These are phyloP conservation scores for Cyphomyrus discorhynchus DNA, from an alignment of 2,113 vertebrate genomes.

Conservation along the genomic window DNA sequence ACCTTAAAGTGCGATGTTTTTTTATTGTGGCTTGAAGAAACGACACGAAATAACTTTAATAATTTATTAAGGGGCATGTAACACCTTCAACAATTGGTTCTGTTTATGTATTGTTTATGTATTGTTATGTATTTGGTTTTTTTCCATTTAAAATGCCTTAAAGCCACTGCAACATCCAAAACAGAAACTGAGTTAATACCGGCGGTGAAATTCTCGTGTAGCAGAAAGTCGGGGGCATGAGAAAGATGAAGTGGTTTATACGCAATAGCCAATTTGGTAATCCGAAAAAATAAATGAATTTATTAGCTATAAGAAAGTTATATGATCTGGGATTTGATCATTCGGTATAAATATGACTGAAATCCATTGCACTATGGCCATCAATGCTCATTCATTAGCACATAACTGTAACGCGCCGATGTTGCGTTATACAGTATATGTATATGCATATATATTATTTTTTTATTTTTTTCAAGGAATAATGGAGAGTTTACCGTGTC, in stretches of 20 bases:
- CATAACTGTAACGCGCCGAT: not conserved
- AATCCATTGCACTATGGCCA: not conserved
- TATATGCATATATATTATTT: not conserved
- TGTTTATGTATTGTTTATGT: not conserved
- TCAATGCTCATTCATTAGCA: not conserved
- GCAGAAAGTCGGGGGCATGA: not conserved
- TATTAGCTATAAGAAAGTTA: not conserved
- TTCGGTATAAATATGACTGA: not conserved
- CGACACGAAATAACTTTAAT: not conserved
- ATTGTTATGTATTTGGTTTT: not conserved
- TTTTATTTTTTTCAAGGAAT: not conserved
- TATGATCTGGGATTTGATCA: not conserved
- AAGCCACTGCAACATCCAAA: not conserved
- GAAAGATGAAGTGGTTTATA: not conserved
- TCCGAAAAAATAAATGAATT: not conserved
- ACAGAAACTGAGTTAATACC: not conserved
- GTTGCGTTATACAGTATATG: not conserved
- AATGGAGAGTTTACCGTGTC: not conserved
- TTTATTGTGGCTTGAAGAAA: not conserved
- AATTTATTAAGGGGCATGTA: not conserved
- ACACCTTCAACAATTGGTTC: not conserved
- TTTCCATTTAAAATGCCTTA: not conserved
- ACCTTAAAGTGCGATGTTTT: not conserved
- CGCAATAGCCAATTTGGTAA: not conserved
- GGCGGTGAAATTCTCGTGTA: not conserved